Percentiles rank a stretch among this genome's conserved stretches.
Conservation (phyloP, 92 coral and sea anemone genomes). For the Heteractis magnifica region DNA sequence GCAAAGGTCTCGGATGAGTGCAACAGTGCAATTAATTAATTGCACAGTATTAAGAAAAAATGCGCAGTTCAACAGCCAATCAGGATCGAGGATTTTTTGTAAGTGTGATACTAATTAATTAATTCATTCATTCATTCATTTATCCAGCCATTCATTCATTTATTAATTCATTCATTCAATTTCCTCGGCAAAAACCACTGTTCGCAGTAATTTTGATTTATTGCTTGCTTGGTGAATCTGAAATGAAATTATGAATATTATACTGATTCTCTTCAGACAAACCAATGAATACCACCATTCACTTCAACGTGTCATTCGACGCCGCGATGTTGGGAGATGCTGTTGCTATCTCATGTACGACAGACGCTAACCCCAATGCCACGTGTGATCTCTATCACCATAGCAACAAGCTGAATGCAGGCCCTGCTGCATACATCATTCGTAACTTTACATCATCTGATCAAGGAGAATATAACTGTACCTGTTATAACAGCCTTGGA, state of each 20-base stretch:
- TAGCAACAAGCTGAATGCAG: conserved; percentile 28
- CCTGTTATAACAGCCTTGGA: conserved; percentile 54
- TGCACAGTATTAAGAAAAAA: too few relatives aligned
- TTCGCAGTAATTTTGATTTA: too few relatives aligned
- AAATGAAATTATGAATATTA: neutral
- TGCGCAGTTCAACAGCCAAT: too few relatives aligned
- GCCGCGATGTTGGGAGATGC: conserved; percentile 58
- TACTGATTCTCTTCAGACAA: conserved; percentile 37
- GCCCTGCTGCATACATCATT: conserved; percentile 34
- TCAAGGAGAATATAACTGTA: conserved; percentile 61
- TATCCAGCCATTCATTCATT: too few relatives aligned
- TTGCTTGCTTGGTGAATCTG: too few relatives aligned
- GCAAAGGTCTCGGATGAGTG: too few relatives aligned
- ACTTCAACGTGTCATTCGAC: conserved; percentile 51
- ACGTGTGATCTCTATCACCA: conserved; percentile 49
- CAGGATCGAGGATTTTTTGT: too few relatives aligned
- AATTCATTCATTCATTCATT: too few relatives aligned
- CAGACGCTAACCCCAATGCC: conserved; percentile 60
- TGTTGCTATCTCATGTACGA: conserved; percentile 51
- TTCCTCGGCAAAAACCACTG: too few relatives aligned
- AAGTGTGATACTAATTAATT: too few relatives aligned
- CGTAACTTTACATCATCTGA: conserved; percentile 51
- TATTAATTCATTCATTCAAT: too few relatives aligned
- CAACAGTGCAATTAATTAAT: too few relatives aligned
- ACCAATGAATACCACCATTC: conserved; percentile 45